Evolutionary conservation across 2,888 invertebrate species (phyloP), one percentile per base, ranked within the genome.

Genomic region (Fragum whitleyi): DNA sequence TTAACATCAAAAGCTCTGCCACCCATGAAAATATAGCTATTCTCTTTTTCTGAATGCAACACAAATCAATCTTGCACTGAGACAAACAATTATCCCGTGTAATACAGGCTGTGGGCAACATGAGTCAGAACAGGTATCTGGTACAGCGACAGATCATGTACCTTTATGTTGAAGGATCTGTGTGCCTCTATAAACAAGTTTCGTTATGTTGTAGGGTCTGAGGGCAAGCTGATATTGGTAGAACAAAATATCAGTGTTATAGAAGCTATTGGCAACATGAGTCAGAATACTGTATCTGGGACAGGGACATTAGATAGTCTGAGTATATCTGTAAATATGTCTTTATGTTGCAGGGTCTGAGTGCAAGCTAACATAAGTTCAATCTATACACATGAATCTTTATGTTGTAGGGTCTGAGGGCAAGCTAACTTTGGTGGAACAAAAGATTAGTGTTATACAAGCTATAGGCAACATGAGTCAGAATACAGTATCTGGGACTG

Each of bases 211-310:
- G n/a, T 53, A 94, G 94, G 98, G 19, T 96, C 97, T 7, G 96
- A 97, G 93, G 98, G 98, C 11, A 98, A 98, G 94, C 95, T 98
- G 70, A 97, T 97, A 16, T 96, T 98, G 71, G 96, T 96, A 51
- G 97, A 97, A 86, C 97, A 98, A 93, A 97, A 98, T 94, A 96
- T 97, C 28, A 97, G 97, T 78, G 96, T 98, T 19, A 94, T 98
- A 14, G 92, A 93, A 77, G 97, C 96, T 53, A 96, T 97, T 72
- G 97, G 97, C 19, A 96, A 96, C 93, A 95, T 97, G 72, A 96
- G 96, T 90, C 95, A 95, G 80, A 96, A 97, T 91, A 95, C 95
- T 3, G 96, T 97, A 14, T 93, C 95, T 5, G 95, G 95, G 1
- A 95, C 94, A 28, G 95, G 95, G 70, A 88, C 92, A 1, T 94